A percentile compares a stretch with the other conserved stretches of the same genome.
Evolutionary conservation across 2,888 invertebrate species (phyloP).

Genomic region (Stegophylla sp.): DNA sequence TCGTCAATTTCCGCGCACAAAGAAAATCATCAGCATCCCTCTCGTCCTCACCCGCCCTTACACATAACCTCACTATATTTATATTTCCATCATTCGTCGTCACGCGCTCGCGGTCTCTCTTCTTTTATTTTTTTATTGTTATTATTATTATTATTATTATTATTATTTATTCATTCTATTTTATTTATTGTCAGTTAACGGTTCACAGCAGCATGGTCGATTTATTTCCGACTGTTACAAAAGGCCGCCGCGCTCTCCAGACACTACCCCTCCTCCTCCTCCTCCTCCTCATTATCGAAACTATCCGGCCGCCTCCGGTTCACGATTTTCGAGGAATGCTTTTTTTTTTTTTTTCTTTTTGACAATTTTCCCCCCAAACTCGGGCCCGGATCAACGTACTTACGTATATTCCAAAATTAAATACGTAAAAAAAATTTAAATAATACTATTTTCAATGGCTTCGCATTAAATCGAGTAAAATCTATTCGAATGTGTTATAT

Average conservation of each 20-base stretch:
- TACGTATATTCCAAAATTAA: too few species aligned
- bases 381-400: too few species aligned
- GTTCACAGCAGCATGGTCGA: conserved; percentile 4
- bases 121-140: conserved; percentile 16
- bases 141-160: neutral
- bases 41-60: neutral
- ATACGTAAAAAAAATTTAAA: too few species aligned
- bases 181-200: conserved; percentile 39
- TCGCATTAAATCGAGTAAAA: too few species aligned
- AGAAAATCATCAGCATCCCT: neutral
- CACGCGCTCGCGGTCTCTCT: neutral
- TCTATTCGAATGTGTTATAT: too few species aligned
- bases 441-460: too few species aligned
- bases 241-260: neutral
- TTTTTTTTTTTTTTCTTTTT: neutral
- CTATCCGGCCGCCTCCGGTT: neutral
- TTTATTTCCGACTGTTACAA: conserved; percentile 22
- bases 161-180: conserved; percentile 30
- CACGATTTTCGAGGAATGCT: neutral
- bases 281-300: neutral
- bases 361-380: neutral
- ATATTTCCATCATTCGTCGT: neutral
- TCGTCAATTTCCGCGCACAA: conserved; percentile 43
- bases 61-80: neutral
- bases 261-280: conserved; percentile 5